Conservation (phyloP, 2,888 invertebrate genomes). For the Habrosyne pyritoides region DNA sequence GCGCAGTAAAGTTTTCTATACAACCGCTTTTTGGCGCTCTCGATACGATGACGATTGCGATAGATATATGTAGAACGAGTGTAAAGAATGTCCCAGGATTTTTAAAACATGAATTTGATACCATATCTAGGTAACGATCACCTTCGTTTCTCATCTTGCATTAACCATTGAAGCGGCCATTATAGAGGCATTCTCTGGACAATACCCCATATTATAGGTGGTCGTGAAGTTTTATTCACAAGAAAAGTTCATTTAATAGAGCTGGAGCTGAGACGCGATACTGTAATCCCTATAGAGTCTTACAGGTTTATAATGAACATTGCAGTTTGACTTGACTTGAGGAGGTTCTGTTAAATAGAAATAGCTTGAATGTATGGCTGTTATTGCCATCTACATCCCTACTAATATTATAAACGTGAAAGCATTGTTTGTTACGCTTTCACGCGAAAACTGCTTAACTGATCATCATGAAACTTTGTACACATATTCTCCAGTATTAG, state of each 20-base stretch:
- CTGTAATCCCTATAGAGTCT: not conserved
- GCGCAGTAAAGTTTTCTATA: too few relatives aligned
- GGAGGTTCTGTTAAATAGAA: not conserved
- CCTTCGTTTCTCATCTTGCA: constrained; percentile 42
- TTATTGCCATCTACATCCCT: too few relatives aligned
- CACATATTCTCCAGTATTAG: too few relatives aligned
- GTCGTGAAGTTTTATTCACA: constrained; percentile 7
- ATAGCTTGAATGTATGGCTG: not conserved
- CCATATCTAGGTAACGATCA: constrained; percentile 32
- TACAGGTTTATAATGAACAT: not conserved
- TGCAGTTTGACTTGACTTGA: not conserved
- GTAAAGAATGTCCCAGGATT: too few relatives aligned
- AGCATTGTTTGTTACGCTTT: too few relatives aligned
- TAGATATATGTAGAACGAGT: too few relatives aligned
- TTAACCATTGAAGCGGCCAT: constrained; percentile 62
- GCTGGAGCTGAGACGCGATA: not conserved
- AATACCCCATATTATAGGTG: constrained; percentile 44
- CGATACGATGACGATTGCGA: too few relatives aligned
- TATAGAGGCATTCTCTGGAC: constrained; percentile 58
- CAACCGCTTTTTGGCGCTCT: too few relatives aligned
- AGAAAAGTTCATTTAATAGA: constrained; percentile 2
- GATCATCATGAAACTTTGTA: too few relatives aligned
- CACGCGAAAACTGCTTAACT: too few relatives aligned
- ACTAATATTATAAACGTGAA: too few relatives aligned
- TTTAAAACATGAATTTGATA: not conserved